Percentiles rank a stretch among this genome's conserved stretches.
These are phyloP conservation scores for Eupristina koningsbergeri DNA, from an alignment of 1,140 invertebrate genomes.

Conservation along the genomic window DNA sequence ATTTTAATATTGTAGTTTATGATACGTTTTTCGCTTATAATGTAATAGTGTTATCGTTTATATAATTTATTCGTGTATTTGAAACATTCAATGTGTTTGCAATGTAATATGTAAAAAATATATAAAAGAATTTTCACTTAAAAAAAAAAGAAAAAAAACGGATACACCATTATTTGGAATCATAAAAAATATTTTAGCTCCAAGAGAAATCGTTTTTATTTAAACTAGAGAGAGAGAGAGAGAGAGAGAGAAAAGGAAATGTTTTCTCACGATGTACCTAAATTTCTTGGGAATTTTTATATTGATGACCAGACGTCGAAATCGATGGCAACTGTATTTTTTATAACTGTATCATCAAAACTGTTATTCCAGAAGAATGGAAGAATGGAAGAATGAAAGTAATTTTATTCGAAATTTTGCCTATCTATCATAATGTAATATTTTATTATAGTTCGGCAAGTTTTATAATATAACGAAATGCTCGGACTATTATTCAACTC, in stretches of 20 bases:
- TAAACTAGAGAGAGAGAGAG: no score
- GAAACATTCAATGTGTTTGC: background rate
- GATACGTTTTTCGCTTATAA: background rate
- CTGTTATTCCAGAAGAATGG: background rate
- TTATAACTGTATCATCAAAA: background rate
- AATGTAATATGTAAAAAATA: background rate
- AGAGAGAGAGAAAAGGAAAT: background rate
- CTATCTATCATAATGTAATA: background rate
- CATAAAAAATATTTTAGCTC: no score
- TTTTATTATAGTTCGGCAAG: background rate
- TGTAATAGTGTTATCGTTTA: background rate
- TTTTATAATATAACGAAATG: constrained; percentile 1
- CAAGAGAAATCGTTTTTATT: no score
- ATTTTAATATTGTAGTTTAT: background rate
- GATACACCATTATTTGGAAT: no score
- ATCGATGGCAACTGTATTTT: background rate
- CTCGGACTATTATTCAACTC: constrained; percentile 8
- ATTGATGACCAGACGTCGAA: background rate
- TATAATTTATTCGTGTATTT: background rate
- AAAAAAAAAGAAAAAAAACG: background rate
- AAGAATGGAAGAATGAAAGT: background rate
- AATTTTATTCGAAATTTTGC: background rate
- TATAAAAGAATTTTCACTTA: background rate
- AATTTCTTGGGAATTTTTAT: background rate
- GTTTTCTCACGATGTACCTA: background rate